A percentile compares a stretch with the other conserved stretches of the same genome.
These are phyloP conservation scores for Tarsius wallacei DNA, from an alignment of 2,797 vertebrate species.

Conservation along the genomic window DNA sequence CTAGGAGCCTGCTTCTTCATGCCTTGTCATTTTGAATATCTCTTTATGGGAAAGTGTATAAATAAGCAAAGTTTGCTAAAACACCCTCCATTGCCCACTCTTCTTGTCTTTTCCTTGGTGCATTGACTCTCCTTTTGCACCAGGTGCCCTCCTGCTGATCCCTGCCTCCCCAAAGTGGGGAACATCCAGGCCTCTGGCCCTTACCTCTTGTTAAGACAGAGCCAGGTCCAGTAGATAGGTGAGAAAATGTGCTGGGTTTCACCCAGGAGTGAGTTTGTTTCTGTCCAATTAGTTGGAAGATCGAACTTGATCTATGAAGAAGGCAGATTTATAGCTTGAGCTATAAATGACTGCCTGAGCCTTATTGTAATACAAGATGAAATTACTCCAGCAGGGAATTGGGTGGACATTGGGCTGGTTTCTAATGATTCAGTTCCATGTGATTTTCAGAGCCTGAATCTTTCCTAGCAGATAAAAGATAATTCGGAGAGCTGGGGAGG, in stretches of 20 bases:
- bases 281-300: slow-evolving; percentile 79
- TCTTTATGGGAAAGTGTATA: not conserved
- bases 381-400: slow-evolving; percentile 36
- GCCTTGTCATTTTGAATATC: not conserved
- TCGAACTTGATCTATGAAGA: slow-evolving; percentile 73
- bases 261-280: slow-evolving; percentile 77
- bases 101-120: not conserved
- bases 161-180: not conserved
- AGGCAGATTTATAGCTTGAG: slow-evolving; percentile 67
- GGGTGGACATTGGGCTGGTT: not conserved
- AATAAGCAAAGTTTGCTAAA: not conserved
- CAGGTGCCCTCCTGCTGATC: not conserved
- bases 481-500: not conserved
- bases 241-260: slow-evolving; percentile 56
- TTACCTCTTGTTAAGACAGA: slow-evolving; percentile 49
- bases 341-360: not conserved
- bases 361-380: slow-evolving; percentile 58
- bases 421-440: slow-evolving; percentile 30
- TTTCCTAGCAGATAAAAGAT: slow-evolving; percentile 8
- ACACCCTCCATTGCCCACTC: not conserved
- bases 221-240: not conserved
- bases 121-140: not conserved
- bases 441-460: not conserved
- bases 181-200: not conserved
- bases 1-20: not conserved